A percentile compares a stretch with the other conserved stretches of the same genome.
phyloP scores from a whole-genome alignment of 2,888 invertebrate species.

The Dryomyza anilis region DNA sequence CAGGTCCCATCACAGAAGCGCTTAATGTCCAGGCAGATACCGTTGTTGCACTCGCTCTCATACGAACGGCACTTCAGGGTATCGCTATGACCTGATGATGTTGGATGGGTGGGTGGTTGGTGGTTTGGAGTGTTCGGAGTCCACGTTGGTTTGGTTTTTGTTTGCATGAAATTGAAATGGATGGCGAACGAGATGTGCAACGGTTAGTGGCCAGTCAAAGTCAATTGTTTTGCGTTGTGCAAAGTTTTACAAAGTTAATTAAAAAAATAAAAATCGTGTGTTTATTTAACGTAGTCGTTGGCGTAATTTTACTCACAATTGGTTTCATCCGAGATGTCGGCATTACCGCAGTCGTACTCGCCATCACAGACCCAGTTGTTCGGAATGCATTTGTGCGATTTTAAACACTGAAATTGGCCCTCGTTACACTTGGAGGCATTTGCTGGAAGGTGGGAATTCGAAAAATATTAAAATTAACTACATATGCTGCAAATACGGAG shows the following conservation, averaged over 20 bases:
- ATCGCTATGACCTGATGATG: constrained; percentile 64
- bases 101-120: not conserved
- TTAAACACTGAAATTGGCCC: constrained; percentile 76
- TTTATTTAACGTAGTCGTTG: not conserved
- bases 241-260: too few relatives aligned
- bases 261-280: not conserved
- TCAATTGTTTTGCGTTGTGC: too few relatives aligned
- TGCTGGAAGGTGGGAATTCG: constrained; percentile 58
- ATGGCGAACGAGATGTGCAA: not conserved
- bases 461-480: too few relatives aligned
- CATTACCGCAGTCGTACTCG: constrained; percentile 78
- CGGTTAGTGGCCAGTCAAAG: not conserved
- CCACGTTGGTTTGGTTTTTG: too few relatives aligned
- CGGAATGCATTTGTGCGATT: constrained; percentile 75
- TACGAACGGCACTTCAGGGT: constrained; percentile 71
- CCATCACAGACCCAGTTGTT: constrained; percentile 79
- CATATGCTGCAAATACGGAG: too few relatives aligned
- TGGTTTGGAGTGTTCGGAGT: too few relatives aligned
- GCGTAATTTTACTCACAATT: constrained; percentile 67
- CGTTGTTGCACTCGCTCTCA: constrained; percentile 69
- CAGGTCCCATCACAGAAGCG: constrained; percentile 59
- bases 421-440: constrained; percentile 66
- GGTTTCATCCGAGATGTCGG: constrained; percentile 76
- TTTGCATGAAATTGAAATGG: not conserved
- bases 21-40: constrained; percentile 57